Conservation (phyloP, 2,113 vertebrate genomes). For the Cariama cristata region DNA sequence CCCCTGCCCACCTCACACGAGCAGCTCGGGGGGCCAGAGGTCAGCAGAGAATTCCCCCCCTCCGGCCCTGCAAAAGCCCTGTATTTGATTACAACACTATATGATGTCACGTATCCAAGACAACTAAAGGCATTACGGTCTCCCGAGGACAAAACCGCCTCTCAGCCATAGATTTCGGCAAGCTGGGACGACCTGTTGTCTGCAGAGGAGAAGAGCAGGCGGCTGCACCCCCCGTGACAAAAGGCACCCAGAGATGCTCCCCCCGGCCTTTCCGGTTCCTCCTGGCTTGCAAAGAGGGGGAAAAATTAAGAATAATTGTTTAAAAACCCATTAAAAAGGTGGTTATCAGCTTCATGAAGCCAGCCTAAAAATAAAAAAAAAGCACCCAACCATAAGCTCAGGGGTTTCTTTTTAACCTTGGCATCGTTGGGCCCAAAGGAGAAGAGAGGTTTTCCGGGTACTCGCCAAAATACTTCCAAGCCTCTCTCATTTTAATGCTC, state of each 20-base stretch:
- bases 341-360: background rate
- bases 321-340: background rate
- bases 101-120: conserved; percentile 83
- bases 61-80: conserved; percentile 62
- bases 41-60: conserved; percentile 64
- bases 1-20: background rate
- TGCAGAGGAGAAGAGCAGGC: conserved; percentile 52
- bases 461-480: background rate
- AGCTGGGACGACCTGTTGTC: conserved; percentile 38
- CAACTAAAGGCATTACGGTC: conserved; percentile 80
- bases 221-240: conserved; percentile 62
- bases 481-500: background rate
- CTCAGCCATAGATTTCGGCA: conserved; percentile 66
- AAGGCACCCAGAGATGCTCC: background rate
- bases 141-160: conserved; percentile 77
- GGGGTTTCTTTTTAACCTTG: background rate
- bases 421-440: background rate
- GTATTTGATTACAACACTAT: conserved; percentile 81
- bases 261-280: accelerated
- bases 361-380: background rate
- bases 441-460: background rate
- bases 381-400: background rate
- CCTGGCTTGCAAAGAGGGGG: background rate
- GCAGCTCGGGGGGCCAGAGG: conserved; percentile 14
- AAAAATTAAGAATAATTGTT: background rate